phyloP scores from a whole-genome alignment of 2,797 vertebrate genomes.

The Neomorphus geoffroyi region DNA sequence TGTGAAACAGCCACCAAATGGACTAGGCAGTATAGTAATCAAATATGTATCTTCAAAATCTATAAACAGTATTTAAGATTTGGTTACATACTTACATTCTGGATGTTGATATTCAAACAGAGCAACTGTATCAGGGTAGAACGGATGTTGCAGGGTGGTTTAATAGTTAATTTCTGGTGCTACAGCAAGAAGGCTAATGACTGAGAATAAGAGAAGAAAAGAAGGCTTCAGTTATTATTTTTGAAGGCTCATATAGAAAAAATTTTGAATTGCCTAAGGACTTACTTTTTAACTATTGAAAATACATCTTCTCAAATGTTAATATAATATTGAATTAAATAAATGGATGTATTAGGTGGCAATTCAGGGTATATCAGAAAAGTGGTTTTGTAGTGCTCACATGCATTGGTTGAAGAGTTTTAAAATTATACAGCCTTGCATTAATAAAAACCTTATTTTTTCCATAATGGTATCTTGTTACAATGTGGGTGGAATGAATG shows the following conservation, averaged over 20 bases:
- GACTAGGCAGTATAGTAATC: background rate
- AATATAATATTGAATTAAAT: conserved; percentile 9
- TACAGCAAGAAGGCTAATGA: background rate
- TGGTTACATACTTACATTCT: background rate
- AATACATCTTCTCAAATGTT: conserved; percentile 10
- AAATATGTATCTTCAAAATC: background rate
- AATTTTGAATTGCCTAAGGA: background rate
- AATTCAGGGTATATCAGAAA: conserved; percentile 36
- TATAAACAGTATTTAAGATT: background rate
- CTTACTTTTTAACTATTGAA: background rate
- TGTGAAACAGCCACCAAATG: background rate
- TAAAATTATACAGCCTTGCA: conserved; percentile 38
- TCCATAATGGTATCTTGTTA: conserved; percentile 45
- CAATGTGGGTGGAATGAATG: conserved; percentile 46
- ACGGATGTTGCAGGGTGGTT: background rate
- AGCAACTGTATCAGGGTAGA: background rate
- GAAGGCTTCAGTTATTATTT: background rate
- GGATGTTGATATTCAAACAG: background rate
- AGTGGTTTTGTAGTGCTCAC: conserved; percentile 36
- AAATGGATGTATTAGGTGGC: conserved; percentile 4
- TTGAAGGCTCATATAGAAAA: accelerated
- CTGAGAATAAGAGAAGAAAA: background rate
- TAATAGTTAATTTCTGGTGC: background rate
- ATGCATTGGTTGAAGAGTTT: conserved; percentile 37
- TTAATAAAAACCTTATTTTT: conserved; percentile 65